Conservation (phyloP, 2,113 vertebrate genomes). For the Pseudolaguvia tuberculata region DNA sequence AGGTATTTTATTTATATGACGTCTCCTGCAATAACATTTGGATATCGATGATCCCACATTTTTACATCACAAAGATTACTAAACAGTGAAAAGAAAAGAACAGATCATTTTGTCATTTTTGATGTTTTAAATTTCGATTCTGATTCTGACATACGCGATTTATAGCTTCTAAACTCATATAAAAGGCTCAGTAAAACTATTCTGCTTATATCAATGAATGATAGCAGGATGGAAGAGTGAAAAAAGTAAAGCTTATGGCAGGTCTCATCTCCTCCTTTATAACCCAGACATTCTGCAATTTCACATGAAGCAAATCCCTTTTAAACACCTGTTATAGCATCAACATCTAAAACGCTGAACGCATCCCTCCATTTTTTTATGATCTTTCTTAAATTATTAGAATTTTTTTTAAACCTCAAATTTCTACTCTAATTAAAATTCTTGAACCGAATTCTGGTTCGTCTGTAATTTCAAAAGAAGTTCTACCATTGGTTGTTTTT, state of each 20-base stretch:
- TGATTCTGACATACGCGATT: background rate
- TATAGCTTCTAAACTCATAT: background rate
- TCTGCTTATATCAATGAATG: slow-evolving; percentile 5
- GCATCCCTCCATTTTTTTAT: too few species aligned
- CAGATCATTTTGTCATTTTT: background rate
- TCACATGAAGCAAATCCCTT: background rate
- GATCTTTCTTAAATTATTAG: background rate
- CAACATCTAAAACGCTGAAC: too few species aligned
- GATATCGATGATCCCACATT: background rate
- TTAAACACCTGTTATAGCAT: background rate
- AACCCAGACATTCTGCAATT: background rate
- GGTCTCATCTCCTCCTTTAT: background rate
- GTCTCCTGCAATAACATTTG: background rate
- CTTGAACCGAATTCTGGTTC: too few species aligned
- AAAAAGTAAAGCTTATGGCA: background rate
- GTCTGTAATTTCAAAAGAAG: too few species aligned
- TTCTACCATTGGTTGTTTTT: background rate
- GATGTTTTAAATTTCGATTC: background rate
- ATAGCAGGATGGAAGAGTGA: background rate
- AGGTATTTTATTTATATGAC: too few species aligned
- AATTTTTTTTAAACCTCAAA: too few species aligned
- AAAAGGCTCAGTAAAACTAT: slow-evolving; percentile 4
- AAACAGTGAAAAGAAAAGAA: background rate
- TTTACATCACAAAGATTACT: background rate
- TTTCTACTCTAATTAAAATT: too few species aligned